Base-by-base conservation (phyloP, 2,113 vertebrate genomes). In the Macrotis lagotis region DNA sequence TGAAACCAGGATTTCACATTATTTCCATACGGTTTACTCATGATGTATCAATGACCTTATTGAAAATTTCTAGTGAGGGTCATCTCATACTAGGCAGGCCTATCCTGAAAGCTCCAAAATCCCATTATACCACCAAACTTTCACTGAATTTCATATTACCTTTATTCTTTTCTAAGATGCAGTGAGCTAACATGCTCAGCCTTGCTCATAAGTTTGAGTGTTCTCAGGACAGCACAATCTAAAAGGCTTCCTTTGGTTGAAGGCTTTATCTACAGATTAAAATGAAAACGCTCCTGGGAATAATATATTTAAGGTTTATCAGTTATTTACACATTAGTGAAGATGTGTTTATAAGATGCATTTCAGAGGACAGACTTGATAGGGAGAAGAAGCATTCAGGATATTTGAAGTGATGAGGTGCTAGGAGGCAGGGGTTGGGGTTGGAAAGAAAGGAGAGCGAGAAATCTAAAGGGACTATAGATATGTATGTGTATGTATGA, bases 151-250 rank as follows among this genome's bases (percentile, higher is more conserved):
- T 93, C 53, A 92, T 16, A 91, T 66, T 93, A 25, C 94, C 48
- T 96, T 92, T 59, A 88, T 90, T 96, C 74, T 94, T n/a, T 89
- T 94, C 92, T 96, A 89, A 53, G 28, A 89, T 90, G 94, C 90
- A 83, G 19, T 91, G 48, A 96, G 92, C 24, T 91, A 91, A 90
- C 51, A 37, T 16, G 48, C 95, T 48, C 93, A 92, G 90, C 66
- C 50, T 49, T 31, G 48, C 50, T 95, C 90, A 94, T 44, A n/a
- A 90, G 47, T 50, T 91, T 0, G 44, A 92, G 37, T 37, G 66
- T 22, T 83, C 66, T 44, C n/a, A 83, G 66, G 37, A 83, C 66
- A 37, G 22, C 25, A 37, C 92, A 37, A 28, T 90, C 55, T 95
- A 25, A 51, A 92, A 53, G 50, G 25, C 89, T 59, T 44, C 49